Percentiles rank a stretch among this genome's conserved stretches.
These are phyloP conservation scores for Scaptomyza reducta DNA, from an alignment of 2,888 invertebrate species.

Conservation along the genomic window DNA sequence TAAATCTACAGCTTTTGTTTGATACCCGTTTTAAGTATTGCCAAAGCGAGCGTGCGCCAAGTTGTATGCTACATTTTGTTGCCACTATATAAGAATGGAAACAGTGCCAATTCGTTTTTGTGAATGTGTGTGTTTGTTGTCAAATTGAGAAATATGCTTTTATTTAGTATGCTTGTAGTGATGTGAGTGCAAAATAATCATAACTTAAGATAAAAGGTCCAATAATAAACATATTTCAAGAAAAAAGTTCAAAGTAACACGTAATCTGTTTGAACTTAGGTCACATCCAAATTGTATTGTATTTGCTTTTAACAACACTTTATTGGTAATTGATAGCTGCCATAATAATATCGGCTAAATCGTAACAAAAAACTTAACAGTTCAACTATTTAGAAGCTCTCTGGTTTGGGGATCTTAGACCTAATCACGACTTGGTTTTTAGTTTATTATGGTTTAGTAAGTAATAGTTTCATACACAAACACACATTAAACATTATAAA, in stretches of 20 bases:
- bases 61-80: constrained; percentile 30
- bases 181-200: constrained; percentile 43
- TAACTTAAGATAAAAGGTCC: constrained; percentile 41
- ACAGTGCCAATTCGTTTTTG: constrained; percentile 18
- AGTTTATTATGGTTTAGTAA: constrained; percentile 8
- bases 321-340: constrained; percentile 34
- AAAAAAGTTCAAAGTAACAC: constrained; percentile 16
- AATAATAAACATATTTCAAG: constrained; percentile 49
- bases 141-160: constrained; percentile 22
- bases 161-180: constrained; percentile 1
- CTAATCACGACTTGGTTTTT: constrained; percentile 69
- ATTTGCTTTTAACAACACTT: constrained; percentile 8
- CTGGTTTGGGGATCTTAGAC: constrained; percentile 72
- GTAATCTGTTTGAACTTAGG: constrained; percentile 12
- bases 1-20: constrained; percentile 52
- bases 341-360: constrained; percentile 28
- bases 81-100: constrained; percentile 7
- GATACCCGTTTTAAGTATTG: constrained; percentile 6
- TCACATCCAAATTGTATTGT: constrained; percentile 23
- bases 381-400: constrained; percentile 66
- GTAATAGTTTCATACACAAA: constrained; percentile 21
- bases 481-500: constrained; percentile 13
- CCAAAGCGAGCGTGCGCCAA: constrained; percentile 22
- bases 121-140: constrained; percentile 17
- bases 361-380: constrained; percentile 55